Evolutionary conservation across 2,113 vertebrate genomes (phyloP).

Genomic region (Oriolus oriolus): DNA sequence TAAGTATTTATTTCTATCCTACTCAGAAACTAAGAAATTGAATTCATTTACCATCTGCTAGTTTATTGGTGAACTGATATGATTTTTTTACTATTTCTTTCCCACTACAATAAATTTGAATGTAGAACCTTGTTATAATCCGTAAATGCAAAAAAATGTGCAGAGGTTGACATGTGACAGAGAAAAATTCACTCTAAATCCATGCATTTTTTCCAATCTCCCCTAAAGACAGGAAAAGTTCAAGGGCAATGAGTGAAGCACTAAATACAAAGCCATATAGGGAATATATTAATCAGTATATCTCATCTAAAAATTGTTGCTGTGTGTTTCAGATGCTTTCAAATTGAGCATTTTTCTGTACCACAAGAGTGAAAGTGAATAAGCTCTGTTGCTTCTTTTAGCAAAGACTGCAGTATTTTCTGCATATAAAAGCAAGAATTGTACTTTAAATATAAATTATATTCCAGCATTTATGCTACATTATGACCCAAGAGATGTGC

Average conservation of each 20-base stretch:
- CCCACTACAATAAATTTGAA: neutral
- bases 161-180: neutral
- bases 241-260: neutral
- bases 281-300: neutral
- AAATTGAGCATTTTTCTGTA: neutral
- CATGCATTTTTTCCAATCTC: neutral
- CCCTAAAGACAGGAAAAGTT: neutral
- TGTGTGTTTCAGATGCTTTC: neutral
- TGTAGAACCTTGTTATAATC: neutral
- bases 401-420: neutral
- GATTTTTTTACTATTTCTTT: neutral
- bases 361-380: fast-evolving
- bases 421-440: neutral
- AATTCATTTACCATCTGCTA: neutral
- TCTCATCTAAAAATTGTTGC: neutral
- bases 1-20: neutral
- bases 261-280: neutral
- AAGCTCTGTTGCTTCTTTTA: neutral
- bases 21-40: neutral
- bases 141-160: neutral
- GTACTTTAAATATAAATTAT: neutral
- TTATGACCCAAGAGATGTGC: neutral
- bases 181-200: neutral
- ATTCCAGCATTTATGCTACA: neutral
- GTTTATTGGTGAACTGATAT: neutral